These are phyloP conservation scores for Leptinotarsa undecemlineata DNA, from an alignment of 1,140 invertebrate species.

Conservation along the genomic window DNA sequence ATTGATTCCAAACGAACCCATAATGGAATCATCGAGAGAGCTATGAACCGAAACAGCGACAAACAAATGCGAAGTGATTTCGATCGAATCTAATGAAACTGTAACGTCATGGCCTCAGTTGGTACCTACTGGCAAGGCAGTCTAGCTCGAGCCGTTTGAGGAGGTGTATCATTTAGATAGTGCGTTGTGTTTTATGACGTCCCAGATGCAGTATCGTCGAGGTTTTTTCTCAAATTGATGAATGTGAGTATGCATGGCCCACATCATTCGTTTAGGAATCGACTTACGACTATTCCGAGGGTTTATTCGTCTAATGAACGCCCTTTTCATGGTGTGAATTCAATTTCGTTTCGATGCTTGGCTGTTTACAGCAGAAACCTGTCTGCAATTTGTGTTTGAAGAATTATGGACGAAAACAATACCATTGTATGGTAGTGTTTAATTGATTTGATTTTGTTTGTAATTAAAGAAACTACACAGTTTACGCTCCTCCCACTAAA, in stretches of 20 bases:
- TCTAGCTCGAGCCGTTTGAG: slow-evolving; percentile 17
- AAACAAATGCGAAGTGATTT: slow-evolving; percentile 27
- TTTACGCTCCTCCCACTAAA: background rate
- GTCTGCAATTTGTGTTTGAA: no score
- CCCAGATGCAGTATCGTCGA: slow-evolving; percentile 25
- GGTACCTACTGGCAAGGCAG: slow-evolving; percentile 20
- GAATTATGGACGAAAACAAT: no score
- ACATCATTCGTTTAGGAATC: background rate
- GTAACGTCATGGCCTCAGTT: slow-evolving; percentile 7
- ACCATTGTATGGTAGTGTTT: no score
- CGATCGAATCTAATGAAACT: slow-evolving; percentile 25
- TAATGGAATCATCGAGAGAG: slow-evolving; percentile 11
- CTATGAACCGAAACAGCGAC: slow-evolving; percentile 21
- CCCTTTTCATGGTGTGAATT: background rate
- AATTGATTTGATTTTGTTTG: background rate
- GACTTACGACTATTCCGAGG: background rate
- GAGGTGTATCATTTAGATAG: slow-evolving; percentile 8
- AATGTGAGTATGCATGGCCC: slow-evolving; percentile 28
- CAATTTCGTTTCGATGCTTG: no score
- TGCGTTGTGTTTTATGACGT: slow-evolving; percentile 25
- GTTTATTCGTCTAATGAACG: background rate
- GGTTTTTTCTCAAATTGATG: slow-evolving; percentile 36
- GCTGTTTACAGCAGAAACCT: no score
- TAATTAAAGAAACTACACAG: background rate
- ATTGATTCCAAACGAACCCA: slow-evolving; percentile 22